Conservation (phyloP, 2,888 invertebrate genomes). For the Cryptocephalus primarius region DNA sequence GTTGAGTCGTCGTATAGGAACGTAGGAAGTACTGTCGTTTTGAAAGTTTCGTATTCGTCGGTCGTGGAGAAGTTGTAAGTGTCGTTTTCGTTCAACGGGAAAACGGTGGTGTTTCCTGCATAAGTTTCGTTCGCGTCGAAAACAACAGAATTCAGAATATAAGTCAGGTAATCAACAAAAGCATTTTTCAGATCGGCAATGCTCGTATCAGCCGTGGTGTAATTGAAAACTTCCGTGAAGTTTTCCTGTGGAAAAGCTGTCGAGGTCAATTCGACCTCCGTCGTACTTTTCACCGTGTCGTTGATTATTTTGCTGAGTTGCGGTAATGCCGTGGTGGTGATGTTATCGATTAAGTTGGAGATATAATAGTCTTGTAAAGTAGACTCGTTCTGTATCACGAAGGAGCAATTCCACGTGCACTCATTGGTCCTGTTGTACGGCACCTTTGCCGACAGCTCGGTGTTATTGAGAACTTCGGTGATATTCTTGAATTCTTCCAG, state of each 20-base stretch:
- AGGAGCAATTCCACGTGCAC: too few relatives aligned
- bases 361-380: slow-evolving; percentile 5
- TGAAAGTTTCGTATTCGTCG: slow-evolving; percentile 6
- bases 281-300: neutral
- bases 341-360: slow-evolving; percentile 12
- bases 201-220: neutral
- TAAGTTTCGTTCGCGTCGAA: slow-evolving; percentile 4
- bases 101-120: neutral
- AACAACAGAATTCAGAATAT: neutral
- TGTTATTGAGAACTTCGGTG: slow-evolving; percentile 13
- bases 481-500: slow-evolving; percentile 41
- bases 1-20: neutral
- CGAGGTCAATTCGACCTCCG: too few relatives aligned
- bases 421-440: too few relatives aligned
- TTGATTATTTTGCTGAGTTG: slow-evolving; percentile 3
- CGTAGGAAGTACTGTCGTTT: slow-evolving; percentile 1
- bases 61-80: neutral
- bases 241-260: too few relatives aligned
- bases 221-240: neutral
- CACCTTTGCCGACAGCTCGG: too few relatives aligned
- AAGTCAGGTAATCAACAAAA: slow-evolving; percentile 18
- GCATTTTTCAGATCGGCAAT: slow-evolving; percentile 9
- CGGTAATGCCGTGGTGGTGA: slow-evolving; percentile 13
- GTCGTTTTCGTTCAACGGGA: neutral
- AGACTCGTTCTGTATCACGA: too few relatives aligned